Conservation (phyloP, 2,113 vertebrate species). For the Mugil cephalus region DNA sequence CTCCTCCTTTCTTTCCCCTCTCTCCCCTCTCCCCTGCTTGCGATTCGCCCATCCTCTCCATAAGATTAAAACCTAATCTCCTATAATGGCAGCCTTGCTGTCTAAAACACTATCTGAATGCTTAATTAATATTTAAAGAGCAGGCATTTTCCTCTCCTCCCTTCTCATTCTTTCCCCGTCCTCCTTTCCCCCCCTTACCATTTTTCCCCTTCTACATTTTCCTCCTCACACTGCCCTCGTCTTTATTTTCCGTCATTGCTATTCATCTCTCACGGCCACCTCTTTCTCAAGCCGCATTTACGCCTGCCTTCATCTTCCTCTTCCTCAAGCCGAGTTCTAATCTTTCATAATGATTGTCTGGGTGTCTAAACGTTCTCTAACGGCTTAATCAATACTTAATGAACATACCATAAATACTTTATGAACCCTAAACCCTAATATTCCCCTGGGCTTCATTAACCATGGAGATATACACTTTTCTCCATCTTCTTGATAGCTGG, state of each 20-base stretch:
- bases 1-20: conserved; percentile 26
- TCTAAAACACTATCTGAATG: conserved; percentile 73
- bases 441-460: conserved; percentile 75
- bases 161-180: conserved; percentile 17
- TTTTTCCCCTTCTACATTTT: conserved; percentile 7
- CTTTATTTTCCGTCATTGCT: conserved; percentile 30
- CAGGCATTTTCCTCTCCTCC: conserved; percentile 25
- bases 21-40: conserved; percentile 21
- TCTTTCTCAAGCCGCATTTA: conserved; percentile 26
- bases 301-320: conserved; percentile 44
- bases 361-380: conserved; percentile 75
- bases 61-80: conserved; percentile 71
- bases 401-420: conserved; percentile 79
- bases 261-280: conserved; percentile 22
- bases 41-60: conserved; percentile 46
- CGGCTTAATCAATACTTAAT: conserved; percentile 80
- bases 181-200: conserved; percentile 1
- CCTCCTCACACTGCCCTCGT: conserved; percentile 4
- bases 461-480: conserved; percentile 70
- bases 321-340: conserved; percentile 56
- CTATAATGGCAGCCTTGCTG: conserved; percentile 62
- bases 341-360: conserved; percentile 73
- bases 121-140: conserved; percentile 76
- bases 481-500: conserved; percentile 50
- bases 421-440: conserved; percentile 75